These are phyloP conservation scores for Hypsopygia costalis DNA, from an alignment of 2,888 invertebrate species.

Conservation along the genomic window DNA sequence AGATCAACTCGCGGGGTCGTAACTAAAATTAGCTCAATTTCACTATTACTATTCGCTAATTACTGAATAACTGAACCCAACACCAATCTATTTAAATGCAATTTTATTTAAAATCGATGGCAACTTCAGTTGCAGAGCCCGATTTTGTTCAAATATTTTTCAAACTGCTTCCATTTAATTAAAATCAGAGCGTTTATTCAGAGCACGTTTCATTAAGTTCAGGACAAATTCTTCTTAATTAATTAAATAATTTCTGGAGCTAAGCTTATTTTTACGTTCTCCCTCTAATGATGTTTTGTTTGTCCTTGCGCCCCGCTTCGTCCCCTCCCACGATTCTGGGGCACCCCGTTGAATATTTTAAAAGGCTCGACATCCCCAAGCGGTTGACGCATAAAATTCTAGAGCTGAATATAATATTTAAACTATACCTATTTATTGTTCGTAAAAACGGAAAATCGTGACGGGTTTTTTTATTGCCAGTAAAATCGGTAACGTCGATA, in stretches of 20 bases:
- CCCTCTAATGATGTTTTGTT: conserved; percentile 43
- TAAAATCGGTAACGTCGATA: too few species aligned
- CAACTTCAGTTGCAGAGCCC: neutral
- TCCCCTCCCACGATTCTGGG: conserved; percentile 10
- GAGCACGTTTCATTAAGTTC: conserved; percentile 48
- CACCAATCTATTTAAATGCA: too few species aligned
- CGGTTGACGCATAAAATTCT: conserved; percentile 33
- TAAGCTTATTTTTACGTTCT: conserved; percentile 35
- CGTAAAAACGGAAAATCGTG: conserved; percentile 4
- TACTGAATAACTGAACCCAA: too few species aligned
- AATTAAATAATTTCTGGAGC: conserved; percentile 45
- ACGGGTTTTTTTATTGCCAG: neutral
- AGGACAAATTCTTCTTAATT: conserved; percentile 52
- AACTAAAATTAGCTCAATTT: too few species aligned
- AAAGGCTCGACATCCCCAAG: conserved; percentile 30
- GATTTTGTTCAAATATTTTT: neutral
- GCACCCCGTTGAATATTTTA: conserved; percentile 42
- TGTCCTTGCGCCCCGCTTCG: conserved; percentile 20
- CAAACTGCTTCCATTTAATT: conserved; percentile 35
- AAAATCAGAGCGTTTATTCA: conserved; percentile 42
- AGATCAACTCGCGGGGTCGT: too few species aligned
- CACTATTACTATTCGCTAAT: too few species aligned
- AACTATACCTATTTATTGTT: conserved; percentile 21
- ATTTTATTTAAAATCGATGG: too few species aligned
- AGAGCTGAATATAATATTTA: conserved; percentile 25